Conservation (phyloP, 2,797 vertebrate species). For the Molothrus aeneus region DNA sequence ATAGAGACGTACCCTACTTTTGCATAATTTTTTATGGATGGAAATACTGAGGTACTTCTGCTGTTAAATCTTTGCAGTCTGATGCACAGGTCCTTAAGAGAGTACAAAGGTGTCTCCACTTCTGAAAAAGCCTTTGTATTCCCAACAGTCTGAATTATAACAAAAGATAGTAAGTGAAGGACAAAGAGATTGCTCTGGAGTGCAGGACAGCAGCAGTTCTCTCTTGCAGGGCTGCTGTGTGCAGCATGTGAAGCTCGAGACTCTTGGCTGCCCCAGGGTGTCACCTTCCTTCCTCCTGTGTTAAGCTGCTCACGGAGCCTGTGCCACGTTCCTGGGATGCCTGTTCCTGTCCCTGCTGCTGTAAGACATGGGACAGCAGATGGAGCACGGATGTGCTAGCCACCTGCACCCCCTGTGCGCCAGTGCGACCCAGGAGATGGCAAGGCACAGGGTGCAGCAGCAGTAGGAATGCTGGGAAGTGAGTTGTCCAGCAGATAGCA, state of each 20-base stretch:
- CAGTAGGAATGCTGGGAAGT: background rate
- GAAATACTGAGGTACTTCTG: background rate
- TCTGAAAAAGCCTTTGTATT: background rate
- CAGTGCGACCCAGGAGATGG: background rate
- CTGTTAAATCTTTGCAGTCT: background rate
- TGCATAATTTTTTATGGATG: background rate
- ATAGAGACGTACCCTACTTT: background rate
- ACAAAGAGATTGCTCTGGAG: background rate
- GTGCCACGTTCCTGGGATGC: background rate
- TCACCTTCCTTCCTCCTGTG: background rate
- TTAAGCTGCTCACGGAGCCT: background rate
- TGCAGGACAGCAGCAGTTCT: background rate
- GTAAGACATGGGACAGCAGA: background rate
- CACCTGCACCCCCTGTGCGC: rapidly evolving
- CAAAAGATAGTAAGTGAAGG: background rate
- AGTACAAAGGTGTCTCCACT: background rate
- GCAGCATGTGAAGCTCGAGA: rapidly evolving
- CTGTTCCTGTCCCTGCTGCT: background rate
- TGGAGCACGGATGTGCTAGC: background rate
- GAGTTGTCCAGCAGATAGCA: rapidly evolving
- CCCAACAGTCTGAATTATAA: background rate
- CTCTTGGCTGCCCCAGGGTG: background rate
- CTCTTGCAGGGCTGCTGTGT: background rate
- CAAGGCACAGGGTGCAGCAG: rapidly evolving
- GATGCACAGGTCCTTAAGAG: background rate